These are phyloP conservation scores for Poeciliopsis occidentalis DNA, from an alignment of 2,113 vertebrate species.

Conservation along the genomic window DNA sequence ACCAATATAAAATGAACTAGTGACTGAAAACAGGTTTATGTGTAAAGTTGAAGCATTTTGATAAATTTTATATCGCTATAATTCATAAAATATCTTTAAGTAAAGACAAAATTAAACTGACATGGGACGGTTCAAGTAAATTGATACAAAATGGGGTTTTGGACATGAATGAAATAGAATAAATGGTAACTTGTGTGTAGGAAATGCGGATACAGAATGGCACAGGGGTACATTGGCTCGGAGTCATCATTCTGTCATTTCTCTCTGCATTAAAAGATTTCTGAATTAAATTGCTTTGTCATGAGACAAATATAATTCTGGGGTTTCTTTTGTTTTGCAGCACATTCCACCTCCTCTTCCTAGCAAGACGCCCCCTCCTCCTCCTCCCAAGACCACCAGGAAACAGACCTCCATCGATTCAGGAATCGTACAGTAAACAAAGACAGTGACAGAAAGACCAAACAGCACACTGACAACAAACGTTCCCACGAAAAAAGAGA, in stretches of 20 bases:
- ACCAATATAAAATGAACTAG: background rate
- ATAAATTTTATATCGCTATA: background rate
- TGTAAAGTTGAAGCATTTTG: background rate
- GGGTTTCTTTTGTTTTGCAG: conserved; percentile 72
- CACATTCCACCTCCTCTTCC: conserved; percentile 91
- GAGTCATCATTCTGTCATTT: background rate
- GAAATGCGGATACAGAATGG: background rate
- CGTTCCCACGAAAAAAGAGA: conserved; percentile 11
- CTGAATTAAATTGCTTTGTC: background rate
- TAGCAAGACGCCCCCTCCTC: conserved; percentile 95
- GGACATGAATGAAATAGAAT: background rate
- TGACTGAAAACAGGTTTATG: too few relatives aligned
- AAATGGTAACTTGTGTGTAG: too few relatives aligned
- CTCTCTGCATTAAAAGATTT: background rate
- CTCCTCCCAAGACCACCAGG: conserved; percentile 93
- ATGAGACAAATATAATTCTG: background rate
- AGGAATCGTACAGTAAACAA: conserved; percentile 91
- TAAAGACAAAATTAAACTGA: background rate
- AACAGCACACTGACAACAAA: conserved; percentile 55
- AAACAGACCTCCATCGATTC: conserved; percentile 96
- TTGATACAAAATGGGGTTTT: too few relatives aligned
- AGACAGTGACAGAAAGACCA: conserved; percentile 46
- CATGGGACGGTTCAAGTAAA: background rate
- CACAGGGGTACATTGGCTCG: background rate
- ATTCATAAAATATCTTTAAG: background rate